Evolutionary conservation across 2,797 vertebrate genomes (phyloP).

Genomic region (Aselliscus stoliczkanus): DNA sequence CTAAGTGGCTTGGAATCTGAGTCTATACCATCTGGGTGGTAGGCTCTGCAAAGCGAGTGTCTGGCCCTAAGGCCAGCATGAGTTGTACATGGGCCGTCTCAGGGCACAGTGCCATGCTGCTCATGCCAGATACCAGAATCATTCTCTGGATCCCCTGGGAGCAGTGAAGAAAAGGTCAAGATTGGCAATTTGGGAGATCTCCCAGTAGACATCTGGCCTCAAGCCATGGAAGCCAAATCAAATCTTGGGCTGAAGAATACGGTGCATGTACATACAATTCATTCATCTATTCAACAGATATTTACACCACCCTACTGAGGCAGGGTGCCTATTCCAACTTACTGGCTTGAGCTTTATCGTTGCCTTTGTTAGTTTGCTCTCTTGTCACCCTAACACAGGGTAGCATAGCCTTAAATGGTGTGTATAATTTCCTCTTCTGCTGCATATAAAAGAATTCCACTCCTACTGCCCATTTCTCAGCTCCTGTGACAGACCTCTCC

Average conservation of each 20-base stretch:
- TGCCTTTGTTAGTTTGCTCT: background rate
- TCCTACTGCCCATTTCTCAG: background rate
- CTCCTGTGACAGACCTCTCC: background rate
- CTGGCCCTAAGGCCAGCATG: conserved; percentile 7
- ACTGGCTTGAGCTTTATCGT: background rate
- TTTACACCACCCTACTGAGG: background rate
- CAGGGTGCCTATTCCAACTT: background rate
- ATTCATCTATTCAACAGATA: background rate
- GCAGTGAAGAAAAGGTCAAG: conserved; percentile 67
- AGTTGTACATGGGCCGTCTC: background rate
- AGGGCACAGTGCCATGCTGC: conserved; percentile 15
- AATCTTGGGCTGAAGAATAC: conserved; percentile 36
- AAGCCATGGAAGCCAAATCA: conserved; percentile 51
- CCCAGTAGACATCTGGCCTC: conserved; percentile 54
- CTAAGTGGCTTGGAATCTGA: conserved; percentile 28
- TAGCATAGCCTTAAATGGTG: background rate
- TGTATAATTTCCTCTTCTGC: background rate
- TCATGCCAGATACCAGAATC: conserved; percentile 57
- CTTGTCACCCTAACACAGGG: background rate
- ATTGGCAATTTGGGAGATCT: conserved; percentile 57
- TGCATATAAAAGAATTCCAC: background rate
- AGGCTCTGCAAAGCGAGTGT: background rate
- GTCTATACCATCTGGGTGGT: conserved; percentile 47
- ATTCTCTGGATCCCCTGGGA: conserved; percentile 18
- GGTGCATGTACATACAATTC: background rate